These are phyloP conservation scores for Sesia apiformis DNA, from an alignment of 2,888 invertebrate species.

Conservation along the genomic window DNA sequence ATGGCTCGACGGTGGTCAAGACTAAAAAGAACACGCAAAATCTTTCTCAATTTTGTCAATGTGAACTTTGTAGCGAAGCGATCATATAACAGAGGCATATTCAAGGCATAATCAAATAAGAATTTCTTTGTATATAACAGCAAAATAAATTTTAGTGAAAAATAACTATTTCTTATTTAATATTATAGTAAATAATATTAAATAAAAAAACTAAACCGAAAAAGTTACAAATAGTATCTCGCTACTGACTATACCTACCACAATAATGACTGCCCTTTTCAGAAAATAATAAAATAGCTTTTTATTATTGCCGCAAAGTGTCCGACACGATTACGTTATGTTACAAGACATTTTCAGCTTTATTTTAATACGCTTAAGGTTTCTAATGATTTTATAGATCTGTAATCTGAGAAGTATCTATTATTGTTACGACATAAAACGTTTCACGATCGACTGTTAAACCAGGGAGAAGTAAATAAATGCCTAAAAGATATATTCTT, in stretches of 20 bases:
- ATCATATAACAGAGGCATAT: too few species aligned
- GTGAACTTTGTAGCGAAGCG: too few species aligned
- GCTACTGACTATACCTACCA: not conserved
- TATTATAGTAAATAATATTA: too few species aligned
- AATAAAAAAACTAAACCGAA: too few species aligned
- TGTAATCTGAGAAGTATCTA: not conserved
- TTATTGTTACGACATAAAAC: slow-evolving; percentile 8
- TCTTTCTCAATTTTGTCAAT: too few species aligned
- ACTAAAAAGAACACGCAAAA: too few species aligned
- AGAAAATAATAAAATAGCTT: slow-evolving; percentile 15
- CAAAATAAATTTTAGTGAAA: too few species aligned
- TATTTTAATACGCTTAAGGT: not conserved
- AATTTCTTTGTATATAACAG: too few species aligned
- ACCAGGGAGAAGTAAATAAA: slow-evolving; percentile 18
- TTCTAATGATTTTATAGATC: not conserved
- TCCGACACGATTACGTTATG: not conserved
- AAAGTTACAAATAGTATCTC: too few species aligned
- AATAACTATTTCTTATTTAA: too few species aligned
- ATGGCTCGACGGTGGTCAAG: too few species aligned
- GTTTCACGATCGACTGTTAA: slow-evolving; percentile 8
- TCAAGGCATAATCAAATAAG: too few species aligned
- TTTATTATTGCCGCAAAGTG: slow-evolving; percentile 9
- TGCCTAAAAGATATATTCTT: not conserved
- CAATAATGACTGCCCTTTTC: slow-evolving; percentile 11
- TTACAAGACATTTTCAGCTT: not conserved